A percentile compares a stretch with the other conserved stretches of the same genome.
Conservation (phyloP, 2,113 vertebrate genomes). For the Amazona vittata region DNA sequence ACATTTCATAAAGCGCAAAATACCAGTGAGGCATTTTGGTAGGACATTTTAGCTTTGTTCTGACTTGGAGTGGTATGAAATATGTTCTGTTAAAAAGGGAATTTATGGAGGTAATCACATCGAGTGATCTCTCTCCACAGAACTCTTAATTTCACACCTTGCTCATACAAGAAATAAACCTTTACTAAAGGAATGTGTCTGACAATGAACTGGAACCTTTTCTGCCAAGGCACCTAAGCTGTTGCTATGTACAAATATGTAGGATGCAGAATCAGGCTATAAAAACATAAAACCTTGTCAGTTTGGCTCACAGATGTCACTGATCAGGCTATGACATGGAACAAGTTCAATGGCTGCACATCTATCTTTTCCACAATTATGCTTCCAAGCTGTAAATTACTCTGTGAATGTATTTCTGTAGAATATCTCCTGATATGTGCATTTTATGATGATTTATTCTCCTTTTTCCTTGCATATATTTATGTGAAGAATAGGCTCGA, state of each 20-base stretch:
- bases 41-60: slow-evolving; percentile 35
- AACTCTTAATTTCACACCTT: slow-evolving; percentile 25
- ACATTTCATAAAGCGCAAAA: slow-evolving; percentile 51
- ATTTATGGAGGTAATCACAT: slow-evolving; percentile 27
- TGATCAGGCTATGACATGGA: not conserved
- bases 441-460: not conserved
- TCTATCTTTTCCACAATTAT: not conserved
- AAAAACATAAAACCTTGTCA: not conserved
- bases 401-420: not conserved
- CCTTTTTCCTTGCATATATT: not conserved
- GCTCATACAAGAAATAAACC: not conserved
- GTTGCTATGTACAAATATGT: not conserved
- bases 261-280: not conserved
- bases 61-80: slow-evolving; percentile 19
- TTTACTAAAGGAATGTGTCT: not conserved
- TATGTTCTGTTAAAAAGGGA: slow-evolving; percentile 12
- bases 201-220: not conserved
- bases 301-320: not conserved
- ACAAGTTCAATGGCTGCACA: not conserved
- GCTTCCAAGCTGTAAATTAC: not conserved
- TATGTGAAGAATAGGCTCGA: not conserved
- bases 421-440: not conserved
- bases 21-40: not conserved
- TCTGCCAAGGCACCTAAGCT: not conserved
- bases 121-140: slow-evolving; percentile 9